Percentiles rank a stretch among this genome's conserved stretches.
These are phyloP conservation scores for Alcis repandata DNA, from an alignment of 2,888 invertebrate genomes.

Conservation along the genomic window DNA sequence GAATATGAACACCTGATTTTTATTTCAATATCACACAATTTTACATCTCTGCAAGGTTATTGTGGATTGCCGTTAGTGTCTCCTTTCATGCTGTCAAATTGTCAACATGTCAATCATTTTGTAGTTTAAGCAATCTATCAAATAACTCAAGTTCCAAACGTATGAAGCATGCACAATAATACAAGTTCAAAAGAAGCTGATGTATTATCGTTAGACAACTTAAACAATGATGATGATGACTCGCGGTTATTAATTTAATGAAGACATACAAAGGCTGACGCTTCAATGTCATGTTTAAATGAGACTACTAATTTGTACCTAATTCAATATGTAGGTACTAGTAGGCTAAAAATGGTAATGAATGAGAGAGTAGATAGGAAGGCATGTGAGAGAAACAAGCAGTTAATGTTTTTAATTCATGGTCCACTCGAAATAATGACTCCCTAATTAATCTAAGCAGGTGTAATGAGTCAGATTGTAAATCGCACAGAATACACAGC, in stretches of 20 bases:
- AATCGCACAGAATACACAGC: conserved; percentile 1
- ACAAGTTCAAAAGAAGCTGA: conserved; percentile 11
- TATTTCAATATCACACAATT: neutral
- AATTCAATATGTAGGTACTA: neutral
- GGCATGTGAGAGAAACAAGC: neutral
- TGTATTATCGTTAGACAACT: conserved; percentile 14
- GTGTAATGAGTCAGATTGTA: conserved; percentile 24
- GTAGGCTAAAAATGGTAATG: neutral
- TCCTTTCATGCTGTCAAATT: conserved; percentile 10
- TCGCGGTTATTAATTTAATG: conserved; percentile 17
- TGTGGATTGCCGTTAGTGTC: neutral
- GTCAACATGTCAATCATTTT: conserved; percentile 9
- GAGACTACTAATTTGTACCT: conserved; percentile 6
- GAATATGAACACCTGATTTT: neutral
- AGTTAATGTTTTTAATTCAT: conserved; percentile 2
- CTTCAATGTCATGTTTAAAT: conserved; percentile 22
- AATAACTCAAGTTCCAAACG: conserved; percentile 15
- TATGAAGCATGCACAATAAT: neutral
- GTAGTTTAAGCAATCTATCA: conserved; percentile 18
- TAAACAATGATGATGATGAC: conserved; percentile 9
- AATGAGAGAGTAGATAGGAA: neutral
- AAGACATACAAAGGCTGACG: conserved; percentile 9
- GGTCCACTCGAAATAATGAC: neutral
- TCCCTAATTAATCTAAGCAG: conserved; percentile 24
- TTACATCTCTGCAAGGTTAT: neutral